phyloP scores from a whole-genome alignment of 2,797 vertebrate genomes.

The Yasuhikotakia modesta region DNA sequence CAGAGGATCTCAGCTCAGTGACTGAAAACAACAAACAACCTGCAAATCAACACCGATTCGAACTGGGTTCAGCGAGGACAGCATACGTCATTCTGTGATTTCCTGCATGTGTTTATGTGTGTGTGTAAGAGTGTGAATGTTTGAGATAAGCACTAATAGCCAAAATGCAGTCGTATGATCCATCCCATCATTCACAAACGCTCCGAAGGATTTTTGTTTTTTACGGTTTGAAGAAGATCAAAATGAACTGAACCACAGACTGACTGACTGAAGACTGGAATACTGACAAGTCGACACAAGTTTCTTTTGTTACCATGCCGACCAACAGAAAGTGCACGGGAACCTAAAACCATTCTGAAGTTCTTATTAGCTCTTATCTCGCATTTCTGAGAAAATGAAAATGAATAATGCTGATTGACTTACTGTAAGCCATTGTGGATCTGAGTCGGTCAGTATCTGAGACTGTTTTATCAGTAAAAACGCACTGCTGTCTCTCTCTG shows the following conservation, averaged over 20 bases:
- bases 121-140: constrained; percentile 15
- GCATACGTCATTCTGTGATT: constrained; percentile 68
- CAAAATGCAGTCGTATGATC: constrained; percentile 50
- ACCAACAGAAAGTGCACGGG: constrained; percentile 44
- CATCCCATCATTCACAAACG: constrained; percentile 65
- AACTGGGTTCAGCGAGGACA: constrained; percentile 21
- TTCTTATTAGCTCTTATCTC: constrained; percentile 64
- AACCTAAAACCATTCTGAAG: constrained; percentile 54
- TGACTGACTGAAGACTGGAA: constrained; percentile 34
- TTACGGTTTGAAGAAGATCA: constrained; percentile 44
- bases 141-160: constrained; percentile 49
- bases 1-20: too few species aligned
- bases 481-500: constrained; percentile 47
- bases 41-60: constrained; percentile 40
- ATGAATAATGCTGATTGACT: constrained; percentile 44
- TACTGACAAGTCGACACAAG: constrained; percentile 27
- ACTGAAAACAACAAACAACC: constrained; percentile 13
- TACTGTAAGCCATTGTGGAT: constrained; percentile 25
- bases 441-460: constrained; percentile 21
- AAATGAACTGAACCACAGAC: constrained; percentile 5
- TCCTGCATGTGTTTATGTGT: too few species aligned
- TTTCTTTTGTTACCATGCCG: constrained; percentile 45
- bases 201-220: constrained; percentile 69
- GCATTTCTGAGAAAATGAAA: constrained; percentile 48
- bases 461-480: neutral